Percentiles rank a stretch among this genome's conserved stretches.
These are phyloP conservation scores for Gallinago stenura DNA, from an alignment of 2,797 vertebrate genomes.

Conservation along the genomic window DNA sequence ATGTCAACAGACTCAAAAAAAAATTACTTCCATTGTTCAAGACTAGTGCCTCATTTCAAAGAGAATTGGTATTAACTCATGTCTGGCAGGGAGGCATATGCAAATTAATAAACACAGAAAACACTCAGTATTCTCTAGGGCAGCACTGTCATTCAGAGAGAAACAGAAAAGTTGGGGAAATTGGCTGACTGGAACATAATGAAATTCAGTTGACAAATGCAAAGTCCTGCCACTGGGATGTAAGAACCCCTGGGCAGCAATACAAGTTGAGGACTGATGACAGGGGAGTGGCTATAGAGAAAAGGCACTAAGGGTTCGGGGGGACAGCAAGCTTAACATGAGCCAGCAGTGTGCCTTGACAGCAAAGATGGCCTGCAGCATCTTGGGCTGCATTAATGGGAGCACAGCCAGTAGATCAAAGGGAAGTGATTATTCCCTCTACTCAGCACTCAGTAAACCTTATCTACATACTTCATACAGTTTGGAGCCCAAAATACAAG, in stretches of 20 bases:
- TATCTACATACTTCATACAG: neutral
- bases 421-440: neutral
- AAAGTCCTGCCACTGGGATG: neutral
- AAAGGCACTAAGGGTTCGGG: neutral
- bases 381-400: neutral
- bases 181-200: rapidly evolving
- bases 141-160: neutral
- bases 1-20: neutral
- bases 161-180: neutral
- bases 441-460: neutral
- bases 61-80: neutral
- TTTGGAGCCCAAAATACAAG: neutral
- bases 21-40: neutral
- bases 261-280: neutral
- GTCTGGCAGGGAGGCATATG: neutral
- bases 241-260: neutral
- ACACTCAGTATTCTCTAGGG: neutral
- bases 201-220: neutral
- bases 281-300: neutral
- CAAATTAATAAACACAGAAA: neutral
- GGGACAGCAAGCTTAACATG: neutral
- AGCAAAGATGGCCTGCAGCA: neutral
- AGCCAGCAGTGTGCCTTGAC: neutral
- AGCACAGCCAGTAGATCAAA: neutral
- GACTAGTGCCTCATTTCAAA: neutral